Evolutionary conservation across 1,140 invertebrate genomes (phyloP).

Genomic region (Lasaia peninsularis): DNA sequence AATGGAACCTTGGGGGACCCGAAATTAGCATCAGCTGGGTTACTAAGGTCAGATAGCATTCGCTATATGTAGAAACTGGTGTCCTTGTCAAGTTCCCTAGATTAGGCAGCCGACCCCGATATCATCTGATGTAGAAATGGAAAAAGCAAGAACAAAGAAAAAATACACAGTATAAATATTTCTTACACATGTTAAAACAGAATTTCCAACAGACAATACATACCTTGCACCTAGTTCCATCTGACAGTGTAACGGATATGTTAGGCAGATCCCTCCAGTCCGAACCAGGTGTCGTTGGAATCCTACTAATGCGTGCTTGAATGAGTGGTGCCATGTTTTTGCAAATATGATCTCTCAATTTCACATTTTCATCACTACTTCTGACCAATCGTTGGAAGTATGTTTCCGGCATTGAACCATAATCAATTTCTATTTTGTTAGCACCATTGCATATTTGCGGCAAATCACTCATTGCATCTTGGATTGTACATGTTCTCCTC

Average conservation of each 20-base stretch:
- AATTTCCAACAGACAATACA: slow-evolving; percentile 8
- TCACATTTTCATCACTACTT: slow-evolving; percentile 77
- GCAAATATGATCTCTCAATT: slow-evolving; percentile 88
- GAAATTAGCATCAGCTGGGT: too few species aligned
- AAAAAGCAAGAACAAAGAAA: too few species aligned
- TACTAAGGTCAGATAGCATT: too few species aligned
- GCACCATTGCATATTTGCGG: slow-evolving; percentile 87
- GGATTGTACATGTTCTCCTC: slow-evolving; percentile 85
- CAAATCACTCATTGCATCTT: slow-evolving; percentile 90
- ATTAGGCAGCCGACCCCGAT: too few species aligned
- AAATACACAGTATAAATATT: too few species aligned
- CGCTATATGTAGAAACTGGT: too few species aligned
- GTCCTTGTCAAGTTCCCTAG: too few species aligned
- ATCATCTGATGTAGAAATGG: too few species aligned
- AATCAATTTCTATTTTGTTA: slow-evolving; percentile 83
- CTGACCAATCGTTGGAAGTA: slow-evolving; percentile 88
- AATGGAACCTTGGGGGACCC: too few species aligned
- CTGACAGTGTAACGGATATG: slow-evolving; percentile 82
- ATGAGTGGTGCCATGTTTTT: slow-evolving; percentile 91
- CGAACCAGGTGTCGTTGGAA: slow-evolving; percentile 86
- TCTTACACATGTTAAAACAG: neutral
- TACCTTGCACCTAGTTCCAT: slow-evolving; percentile 82
- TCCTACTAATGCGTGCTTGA: slow-evolving; percentile 86
- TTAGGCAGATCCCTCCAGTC: slow-evolving; percentile 95
- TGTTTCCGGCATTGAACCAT: slow-evolving; percentile 84